Base-by-base conservation (phyloP, 1,140 invertebrate species). In the Oscheius sp. region DNA sequence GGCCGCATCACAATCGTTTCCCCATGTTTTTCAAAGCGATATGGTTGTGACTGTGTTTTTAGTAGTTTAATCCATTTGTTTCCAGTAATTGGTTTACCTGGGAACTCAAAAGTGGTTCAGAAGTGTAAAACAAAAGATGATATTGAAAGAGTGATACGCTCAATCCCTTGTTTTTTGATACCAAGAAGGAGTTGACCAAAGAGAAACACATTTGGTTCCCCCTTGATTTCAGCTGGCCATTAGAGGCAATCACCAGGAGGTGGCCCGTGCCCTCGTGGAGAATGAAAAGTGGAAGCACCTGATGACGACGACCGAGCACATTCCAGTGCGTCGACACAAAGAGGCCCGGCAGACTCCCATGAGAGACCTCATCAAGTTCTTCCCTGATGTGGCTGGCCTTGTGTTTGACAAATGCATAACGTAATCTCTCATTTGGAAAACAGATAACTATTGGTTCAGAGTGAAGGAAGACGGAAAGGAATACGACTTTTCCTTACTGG, bases 401-500 rank as follows among this genome's bases (percentile, higher is more conserved):
- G 87, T 87, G 15, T 86, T 88, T 69, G 79, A 87, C 55, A 81
- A 80, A 35, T 88, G 87, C 77, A 84, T 86, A 64, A 73, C 64
- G 59, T 76, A 28, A 42, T 52, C 18, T 63, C 64, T 66, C 36
- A 18, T 28, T 67, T 20, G 38, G 23, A 15, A 38, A 84, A 83
- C 31, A 84, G n/a, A 84, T 69, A 82, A 84, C n/a, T 68, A 79
- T 46, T 84, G 82, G 64, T 77, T 82, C 1, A 85, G 87, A 32
- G 79, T 84, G 55, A 63, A 63, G 3, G 77, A 84, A 3, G 86
- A 85, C 69, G 77, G 80, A 20, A 81, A 86, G 28, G 85, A 80
- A 2, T 88, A 86, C 77, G 86, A 88, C 70, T 88, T 87, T 74
- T 86, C 88, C 78, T 87, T 87, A 65, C 74, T 88, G 35, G 88